phyloP scores from a whole-genome alignment of 64 coral and sea anemone species.

The Stylophora pistillata region DNA sequence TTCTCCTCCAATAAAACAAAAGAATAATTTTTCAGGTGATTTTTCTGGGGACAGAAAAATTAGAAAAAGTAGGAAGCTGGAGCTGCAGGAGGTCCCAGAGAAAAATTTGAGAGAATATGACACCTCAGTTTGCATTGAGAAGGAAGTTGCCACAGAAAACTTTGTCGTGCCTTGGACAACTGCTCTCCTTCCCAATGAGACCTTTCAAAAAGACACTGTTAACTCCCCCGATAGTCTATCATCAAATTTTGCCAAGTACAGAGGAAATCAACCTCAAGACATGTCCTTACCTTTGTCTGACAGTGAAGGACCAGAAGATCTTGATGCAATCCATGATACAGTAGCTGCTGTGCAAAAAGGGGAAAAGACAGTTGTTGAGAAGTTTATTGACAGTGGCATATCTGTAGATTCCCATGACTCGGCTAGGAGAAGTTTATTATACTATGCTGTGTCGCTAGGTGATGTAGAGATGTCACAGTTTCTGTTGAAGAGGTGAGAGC shows the following conservation, averaged over 20 bases:
- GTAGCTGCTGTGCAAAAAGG: constrained; percentile 59
- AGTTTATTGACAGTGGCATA: constrained; percentile 77
- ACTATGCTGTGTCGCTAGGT: constrained; percentile 83
- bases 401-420: constrained; percentile 82
- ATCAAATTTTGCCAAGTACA: constrained; percentile 4
- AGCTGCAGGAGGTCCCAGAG: background rate
- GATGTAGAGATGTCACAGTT: constrained; percentile 75
- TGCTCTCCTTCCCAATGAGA: constrained; percentile 16
- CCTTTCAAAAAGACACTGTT: constrained; percentile 13
- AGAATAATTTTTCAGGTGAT: background rate
- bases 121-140: background rate
- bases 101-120: background rate
- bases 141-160: background rate
- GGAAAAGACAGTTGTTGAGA: constrained; percentile 54
- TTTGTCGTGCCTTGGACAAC: background rate
- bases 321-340: background rate
- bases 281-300: background rate
- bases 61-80: background rate
- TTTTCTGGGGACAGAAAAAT: background rate
- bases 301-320: background rate
- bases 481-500: constrained; percentile 75
- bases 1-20: background rate
- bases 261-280: constrained; percentile 14
- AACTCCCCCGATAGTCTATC: constrained; percentile 2
- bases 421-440: constrained; percentile 72